Conservation (phyloP, 64 coral and sea anemone species). For the Pocillopora damicornis region DNA sequence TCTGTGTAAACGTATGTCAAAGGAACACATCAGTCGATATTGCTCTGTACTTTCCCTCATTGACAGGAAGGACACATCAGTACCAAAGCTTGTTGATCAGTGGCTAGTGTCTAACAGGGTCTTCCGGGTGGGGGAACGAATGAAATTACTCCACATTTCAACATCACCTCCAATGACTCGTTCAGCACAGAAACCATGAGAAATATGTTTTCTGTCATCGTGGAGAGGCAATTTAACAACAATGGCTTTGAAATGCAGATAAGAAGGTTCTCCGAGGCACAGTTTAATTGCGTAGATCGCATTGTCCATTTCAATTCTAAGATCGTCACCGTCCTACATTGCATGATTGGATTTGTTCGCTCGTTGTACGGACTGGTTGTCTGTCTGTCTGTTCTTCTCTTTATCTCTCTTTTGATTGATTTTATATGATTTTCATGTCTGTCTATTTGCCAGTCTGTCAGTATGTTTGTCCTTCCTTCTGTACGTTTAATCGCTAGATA, state of each 20-base stretch:
- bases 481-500: no score
- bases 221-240: conserved; percentile 96
- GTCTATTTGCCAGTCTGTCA: no score
- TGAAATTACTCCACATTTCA: conserved; percentile 89
- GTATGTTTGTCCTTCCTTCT: no score
- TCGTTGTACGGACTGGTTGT: no score
- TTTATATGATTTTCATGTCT: no score
- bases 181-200: conserved; percentile 90
- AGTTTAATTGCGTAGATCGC: not conserved
- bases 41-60: not conserved
- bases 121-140: conserved; percentile 92
- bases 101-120: conserved; percentile 81
- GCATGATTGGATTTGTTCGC: no score
- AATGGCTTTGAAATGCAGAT: conserved; percentile 93
- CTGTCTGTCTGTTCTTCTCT: no score
- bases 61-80: conserved; percentile 90
- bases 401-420: no score
- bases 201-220: conserved; percentile 93
- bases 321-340: no score
- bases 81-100: conserved; percentile 74
- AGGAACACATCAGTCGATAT: not conserved
- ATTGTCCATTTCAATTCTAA: no score
- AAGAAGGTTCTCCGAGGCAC: conserved; percentile 77
- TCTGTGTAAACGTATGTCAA: no score
- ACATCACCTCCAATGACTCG: conserved; percentile 92